Conservation (phyloP, 2,797 vertebrate species). For the Oreonectes daqikongensis region DNA sequence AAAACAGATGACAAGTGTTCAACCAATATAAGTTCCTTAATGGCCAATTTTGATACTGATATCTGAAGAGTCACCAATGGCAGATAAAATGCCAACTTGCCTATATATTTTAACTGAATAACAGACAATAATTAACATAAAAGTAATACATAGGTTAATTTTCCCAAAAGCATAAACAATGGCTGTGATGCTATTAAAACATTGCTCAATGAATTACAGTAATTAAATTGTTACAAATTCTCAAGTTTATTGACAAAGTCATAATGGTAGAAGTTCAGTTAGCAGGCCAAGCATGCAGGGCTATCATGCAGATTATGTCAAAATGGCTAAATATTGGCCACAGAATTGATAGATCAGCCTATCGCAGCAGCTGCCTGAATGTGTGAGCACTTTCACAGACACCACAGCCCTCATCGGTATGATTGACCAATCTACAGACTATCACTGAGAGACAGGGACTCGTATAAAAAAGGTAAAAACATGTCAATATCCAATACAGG, state of each 20-base stretch:
- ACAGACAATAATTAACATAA: no score
- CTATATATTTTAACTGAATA: background rate
- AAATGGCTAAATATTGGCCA: background rate
- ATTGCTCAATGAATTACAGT: no score
- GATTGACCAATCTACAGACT: slow-evolving; percentile 22
- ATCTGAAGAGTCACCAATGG: background rate
- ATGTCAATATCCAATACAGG: slow-evolving; percentile 30
- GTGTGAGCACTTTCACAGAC: slow-evolving; percentile 16
- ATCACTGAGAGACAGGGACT: slow-evolving; percentile 1
- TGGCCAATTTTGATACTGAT: background rate
- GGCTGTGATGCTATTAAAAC: no score
- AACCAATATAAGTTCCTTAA: slow-evolving; percentile 23
- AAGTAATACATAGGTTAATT: no score
- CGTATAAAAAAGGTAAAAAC: background rate
- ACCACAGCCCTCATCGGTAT: slow-evolving; percentile 22
- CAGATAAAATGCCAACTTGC: background rate
- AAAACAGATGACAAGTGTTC: background rate
- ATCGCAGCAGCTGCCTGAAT: background rate
- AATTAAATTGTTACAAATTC: no score
- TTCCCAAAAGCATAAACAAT: no score
- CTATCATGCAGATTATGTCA: background rate
- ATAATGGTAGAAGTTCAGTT: background rate
- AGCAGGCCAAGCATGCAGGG: no score
- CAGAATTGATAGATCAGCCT: background rate
- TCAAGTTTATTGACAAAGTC: background rate